Evolutionary conservation across 2,113 vertebrate species (phyloP), one percentile per base, ranked within the genome.

Genomic region (Campylorhamphus procurvoides): DNA sequence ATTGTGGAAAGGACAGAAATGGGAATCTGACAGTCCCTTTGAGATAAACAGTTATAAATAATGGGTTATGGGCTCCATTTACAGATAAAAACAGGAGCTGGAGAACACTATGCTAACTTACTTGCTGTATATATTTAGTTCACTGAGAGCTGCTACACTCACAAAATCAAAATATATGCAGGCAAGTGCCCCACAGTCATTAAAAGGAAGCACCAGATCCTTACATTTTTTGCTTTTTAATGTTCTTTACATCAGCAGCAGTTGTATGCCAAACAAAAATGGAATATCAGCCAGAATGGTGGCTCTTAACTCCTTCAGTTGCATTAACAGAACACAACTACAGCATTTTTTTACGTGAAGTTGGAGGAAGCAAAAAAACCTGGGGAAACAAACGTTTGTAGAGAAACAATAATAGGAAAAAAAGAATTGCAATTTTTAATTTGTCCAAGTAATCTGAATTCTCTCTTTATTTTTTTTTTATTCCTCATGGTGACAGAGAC

Each of bases 11-110:
- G 80, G 37, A 87, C 66, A 82, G 40, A 94, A 80, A 81, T 4
- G 20, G 33, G 52, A 93, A 84, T 87, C 50, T 71, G 74, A 80
- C 9, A 16, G 64, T 84, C 50, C 44, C 59, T 71, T 86, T 90
- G 56, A 91, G 93, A 94, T 87, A 95, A 90, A 93, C 22, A 83
- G 55, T 87, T 82, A 55, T 56, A 94, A 96, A 89, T 84, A 87
- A 89, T 69, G 67, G 67, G 19, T 88, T 96, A 56, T 46, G 76
- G 2, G 5, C 55, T 93, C 82, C 29, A 91, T 78, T 84, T 82
- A 52, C 62, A 80, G 73, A 97, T 83, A 93, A 94, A 94, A 71
- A 56, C 53, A 94, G 68, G 78, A 82, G 68, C 37, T 44, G 60
- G 33, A 83, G 46, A 84, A 93, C 53, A 75, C 29, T 55, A 22